phyloP scores from a whole-genome alignment of 2,888 invertebrate species.

The Dicyrtoma fusca region DNA sequence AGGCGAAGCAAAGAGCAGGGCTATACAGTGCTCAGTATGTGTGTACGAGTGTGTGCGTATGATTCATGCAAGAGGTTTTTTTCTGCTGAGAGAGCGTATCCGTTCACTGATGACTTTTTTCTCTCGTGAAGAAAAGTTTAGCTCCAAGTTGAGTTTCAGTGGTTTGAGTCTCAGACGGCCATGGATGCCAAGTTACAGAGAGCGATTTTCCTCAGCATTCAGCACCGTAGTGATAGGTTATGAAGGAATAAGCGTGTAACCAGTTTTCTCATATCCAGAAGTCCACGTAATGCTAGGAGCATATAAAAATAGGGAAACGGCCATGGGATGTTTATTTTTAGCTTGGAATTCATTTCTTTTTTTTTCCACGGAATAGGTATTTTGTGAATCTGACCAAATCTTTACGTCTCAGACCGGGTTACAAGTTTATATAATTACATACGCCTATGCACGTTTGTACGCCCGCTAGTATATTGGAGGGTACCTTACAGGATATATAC shows the following conservation, averaged over 20 bases:
- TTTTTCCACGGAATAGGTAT: constrained; percentile 40
- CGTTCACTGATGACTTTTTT: constrained; percentile 22
- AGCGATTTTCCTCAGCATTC: constrained; percentile 33
- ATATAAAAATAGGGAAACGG: constrained; percentile 39
- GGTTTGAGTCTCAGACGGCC: constrained; percentile 40
- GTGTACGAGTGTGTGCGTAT: neutral
- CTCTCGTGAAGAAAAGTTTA: constrained; percentile 28
- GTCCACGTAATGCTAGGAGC: constrained; percentile 1
- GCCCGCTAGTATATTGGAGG: no score
- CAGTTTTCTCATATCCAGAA: neutral
- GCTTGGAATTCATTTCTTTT: constrained; percentile 36
- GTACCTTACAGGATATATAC: neutral
- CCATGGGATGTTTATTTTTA: constrained; percentile 47
- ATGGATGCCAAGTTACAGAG: constrained; percentile 43
- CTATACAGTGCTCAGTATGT: neutral
- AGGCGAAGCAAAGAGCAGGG: neutral
- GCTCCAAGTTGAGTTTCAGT: constrained; percentile 36
- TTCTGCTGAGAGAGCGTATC: constrained; percentile 18
- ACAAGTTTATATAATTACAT: no score
- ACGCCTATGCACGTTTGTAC: no score
- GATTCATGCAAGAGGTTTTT: constrained; percentile 3
- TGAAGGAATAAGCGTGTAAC: constrained; percentile 35
- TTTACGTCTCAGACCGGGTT: neutral
- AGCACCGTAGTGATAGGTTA: constrained; percentile 41
- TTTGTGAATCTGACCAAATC: constrained; percentile 39